Percentiles rank a stretch among this genome's conserved stretches.
These are phyloP conservation scores for Rhynchonycteris naso DNA, from an alignment of 2,797 vertebrate species.

Conservation along the genomic window DNA sequence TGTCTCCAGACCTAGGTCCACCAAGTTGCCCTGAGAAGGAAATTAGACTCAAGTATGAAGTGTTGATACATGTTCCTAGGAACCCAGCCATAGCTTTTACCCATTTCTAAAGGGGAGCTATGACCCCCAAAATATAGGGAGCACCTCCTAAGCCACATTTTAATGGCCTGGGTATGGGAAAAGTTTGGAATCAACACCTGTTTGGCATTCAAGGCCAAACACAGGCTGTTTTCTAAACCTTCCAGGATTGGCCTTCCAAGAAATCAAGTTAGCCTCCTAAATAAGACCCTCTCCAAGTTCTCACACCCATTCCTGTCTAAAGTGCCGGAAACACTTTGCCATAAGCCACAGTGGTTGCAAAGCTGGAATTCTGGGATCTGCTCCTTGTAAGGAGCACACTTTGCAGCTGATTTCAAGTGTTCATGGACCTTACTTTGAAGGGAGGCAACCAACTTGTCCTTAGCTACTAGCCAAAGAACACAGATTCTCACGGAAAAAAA, in stretches of 20 bases:
- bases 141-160: background rate
- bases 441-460: background rate
- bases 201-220: constrained; percentile 1
- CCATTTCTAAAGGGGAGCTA: background rate
- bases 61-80: background rate
- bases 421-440: constrained; percentile 18
- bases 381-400: constrained; percentile 10
- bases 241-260: background rate
- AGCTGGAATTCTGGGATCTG: background rate
- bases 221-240: background rate
- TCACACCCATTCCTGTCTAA: background rate
- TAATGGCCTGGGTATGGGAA: background rate
- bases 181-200: background rate
- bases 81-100: background rate
- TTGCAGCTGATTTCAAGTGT: constrained; percentile 65
- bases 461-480: background rate
- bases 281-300: background rate
- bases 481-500: background rate
- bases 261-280: constrained; percentile 48
- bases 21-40: background rate
- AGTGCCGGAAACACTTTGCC: background rate
- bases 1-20: background rate
- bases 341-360: background rate
- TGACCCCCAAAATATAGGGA: background rate
- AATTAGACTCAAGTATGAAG: background rate